Evolutionary conservation across 1,140 invertebrate genomes (phyloP), one percentile per base, ranked within the genome.

Genomic region (Euura lappo): DNA sequence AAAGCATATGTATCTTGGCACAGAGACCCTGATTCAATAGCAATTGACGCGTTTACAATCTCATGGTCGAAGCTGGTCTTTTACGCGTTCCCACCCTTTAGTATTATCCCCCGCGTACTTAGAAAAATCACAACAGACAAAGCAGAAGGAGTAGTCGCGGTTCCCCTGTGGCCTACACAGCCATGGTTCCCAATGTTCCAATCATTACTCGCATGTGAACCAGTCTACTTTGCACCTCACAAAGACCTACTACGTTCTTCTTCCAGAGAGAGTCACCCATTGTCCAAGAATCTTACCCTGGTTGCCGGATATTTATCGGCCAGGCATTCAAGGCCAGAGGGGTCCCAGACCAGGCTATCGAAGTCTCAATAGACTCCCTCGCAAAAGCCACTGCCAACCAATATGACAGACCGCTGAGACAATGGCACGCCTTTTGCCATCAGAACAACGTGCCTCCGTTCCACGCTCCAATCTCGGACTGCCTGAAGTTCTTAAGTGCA

Each of bases 361-460:
- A 74, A 42, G 44, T 77, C 8, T 69, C 66, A 13, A 71, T 77
- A 6, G 42, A 71, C 8, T 74, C 76, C 3, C n/a, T 77, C 13
- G 69, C 69, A 42, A 60, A 74, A 2, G 70, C 73, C 44, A 71
- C 76, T 0, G 60, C 65, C 7, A 69, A 45, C 13, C 73, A 76
- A 44, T 76, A 76, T 64, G 69, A 74, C 13, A n/a, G 10, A n/a
- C 45, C 13, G 45, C 42, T 70, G 47, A 6, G 74, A 74, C 73
- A 75, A 69, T 76, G 74, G 76, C 74, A 73, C 72, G 5, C 10
- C 4, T 74, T 72, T 70, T 71, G 74, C 8, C 71, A 72, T 4
- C 5, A 66, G 4, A 44, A 77, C n/a, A 60, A 72, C 6, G 43
- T 28, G 28, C 28, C 28, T 28, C 51, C n/a, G 69, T 81, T 2